Evolutionary conservation across 2,797 vertebrate genomes (phyloP).

Genomic region (Bucorvus abyssinicus): DNA sequence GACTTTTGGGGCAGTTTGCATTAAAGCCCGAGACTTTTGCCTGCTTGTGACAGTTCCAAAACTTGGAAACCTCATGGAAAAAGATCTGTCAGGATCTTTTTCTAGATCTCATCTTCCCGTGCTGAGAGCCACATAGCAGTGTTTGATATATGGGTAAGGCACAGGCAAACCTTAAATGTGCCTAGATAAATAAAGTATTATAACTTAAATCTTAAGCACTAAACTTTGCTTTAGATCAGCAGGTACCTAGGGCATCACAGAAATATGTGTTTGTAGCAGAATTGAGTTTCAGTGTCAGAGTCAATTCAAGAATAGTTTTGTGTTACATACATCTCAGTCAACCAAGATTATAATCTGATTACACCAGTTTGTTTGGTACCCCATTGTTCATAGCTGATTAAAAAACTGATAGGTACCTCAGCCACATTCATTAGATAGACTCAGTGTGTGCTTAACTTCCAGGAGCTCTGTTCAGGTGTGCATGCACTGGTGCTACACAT

Average conservation of each 20-base stretch:
- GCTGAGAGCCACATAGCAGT: background rate
- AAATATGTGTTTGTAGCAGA: background rate
- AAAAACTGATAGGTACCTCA: background rate
- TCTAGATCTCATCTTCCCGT: background rate
- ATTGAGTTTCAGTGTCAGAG: background rate
- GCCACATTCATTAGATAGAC: background rate
- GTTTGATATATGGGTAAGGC: background rate
- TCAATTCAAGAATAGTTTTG: background rate
- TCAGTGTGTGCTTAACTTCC: background rate
- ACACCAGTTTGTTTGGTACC: background rate
- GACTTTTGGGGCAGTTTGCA: background rate
- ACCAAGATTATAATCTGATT: background rate
- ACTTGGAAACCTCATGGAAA: background rate
- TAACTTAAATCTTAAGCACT: background rate
- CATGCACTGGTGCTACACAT: background rate
- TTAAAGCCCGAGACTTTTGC: background rate
- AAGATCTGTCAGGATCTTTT: background rate
- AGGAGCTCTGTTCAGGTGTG: background rate
- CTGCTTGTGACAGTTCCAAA: background rate
- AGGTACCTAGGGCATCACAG: background rate
- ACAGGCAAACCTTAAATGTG: background rate
- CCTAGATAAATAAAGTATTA: background rate
- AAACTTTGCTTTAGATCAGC: background rate
- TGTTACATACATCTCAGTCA: background rate
- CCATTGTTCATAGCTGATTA: background rate